phyloP scores from a whole-genome alignment of 2,888 invertebrate genomes.

The Asteroscopus sphinx region DNA sequence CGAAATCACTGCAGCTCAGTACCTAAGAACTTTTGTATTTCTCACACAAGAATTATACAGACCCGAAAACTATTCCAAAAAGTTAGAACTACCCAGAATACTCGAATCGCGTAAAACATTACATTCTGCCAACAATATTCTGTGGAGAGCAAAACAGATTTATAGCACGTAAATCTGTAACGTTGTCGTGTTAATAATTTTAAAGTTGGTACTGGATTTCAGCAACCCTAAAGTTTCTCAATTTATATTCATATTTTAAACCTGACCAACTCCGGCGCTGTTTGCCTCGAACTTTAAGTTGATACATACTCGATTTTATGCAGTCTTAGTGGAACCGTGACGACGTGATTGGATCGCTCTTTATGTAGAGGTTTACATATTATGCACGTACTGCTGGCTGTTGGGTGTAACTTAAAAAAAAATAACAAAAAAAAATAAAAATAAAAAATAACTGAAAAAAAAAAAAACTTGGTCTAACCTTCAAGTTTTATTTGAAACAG shows the following conservation, averaged over 20 bases:
- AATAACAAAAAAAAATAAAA: too few species aligned
- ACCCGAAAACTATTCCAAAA: constrained; percentile 19
- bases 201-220: constrained; percentile 79
- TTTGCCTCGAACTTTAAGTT: constrained; percentile 76
- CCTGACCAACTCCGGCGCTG: constrained; percentile 76
- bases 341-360: constrained; percentile 22
- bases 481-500: too few species aligned
- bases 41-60: constrained; percentile 1
- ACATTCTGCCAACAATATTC: constrained; percentile 44
- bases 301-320: constrained; percentile 50
- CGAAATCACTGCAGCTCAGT: too few species aligned
- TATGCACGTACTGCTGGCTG: constrained; percentile 4
- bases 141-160: constrained; percentile 61
- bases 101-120: constrained; percentile 18
- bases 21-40: background rate
- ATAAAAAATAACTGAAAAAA: too few species aligned
- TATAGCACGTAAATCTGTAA: constrained; percentile 68
- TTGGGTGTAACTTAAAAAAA: too few species aligned
- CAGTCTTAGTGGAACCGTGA: constrained; percentile 25
- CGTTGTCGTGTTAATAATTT: constrained; percentile 80
- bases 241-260: constrained; percentile 88
- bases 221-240: constrained; percentile 83
- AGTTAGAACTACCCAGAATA: constrained; percentile 16
- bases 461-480: too few species aligned
- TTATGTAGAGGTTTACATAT: constrained; percentile 8